phyloP scores from a whole-genome alignment of 1,140 invertebrate species.

The Scylla paramamosain region DNA sequence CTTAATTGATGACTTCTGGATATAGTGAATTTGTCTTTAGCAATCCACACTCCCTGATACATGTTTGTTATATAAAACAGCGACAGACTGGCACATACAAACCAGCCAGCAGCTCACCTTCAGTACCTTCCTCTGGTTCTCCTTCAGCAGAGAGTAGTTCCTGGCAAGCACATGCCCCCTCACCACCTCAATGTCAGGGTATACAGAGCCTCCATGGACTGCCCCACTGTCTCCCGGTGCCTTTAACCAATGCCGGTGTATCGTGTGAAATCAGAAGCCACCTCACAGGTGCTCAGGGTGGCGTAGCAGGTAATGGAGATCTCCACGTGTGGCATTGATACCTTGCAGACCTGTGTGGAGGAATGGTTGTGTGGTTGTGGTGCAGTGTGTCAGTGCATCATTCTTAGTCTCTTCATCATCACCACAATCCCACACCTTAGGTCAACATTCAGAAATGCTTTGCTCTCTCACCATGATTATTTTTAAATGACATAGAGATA shows the following conservation, averaged over 20 bases:
- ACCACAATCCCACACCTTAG: too few relatives aligned
- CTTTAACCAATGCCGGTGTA: conserved; percentile 98
- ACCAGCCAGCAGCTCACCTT: conserved; percentile 43
- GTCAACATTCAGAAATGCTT: too few relatives aligned
- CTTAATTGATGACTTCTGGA: too few relatives aligned
- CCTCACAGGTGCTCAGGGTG: conserved; percentile 96
- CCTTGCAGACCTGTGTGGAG: conserved; percentile 78
- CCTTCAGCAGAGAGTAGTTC: conserved; percentile 95
- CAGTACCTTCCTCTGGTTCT: conserved; percentile 95
- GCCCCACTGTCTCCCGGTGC: conserved; percentile 83
- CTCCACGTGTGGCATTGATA: conserved; percentile 93
- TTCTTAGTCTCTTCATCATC: too few relatives aligned
- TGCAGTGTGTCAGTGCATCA: too few relatives aligned
- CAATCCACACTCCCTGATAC: too few relatives aligned
- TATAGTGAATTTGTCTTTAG: too few relatives aligned
- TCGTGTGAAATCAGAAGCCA: conserved; percentile 98
- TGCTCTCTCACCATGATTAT: too few relatives aligned
- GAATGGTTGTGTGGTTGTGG: too few relatives aligned
- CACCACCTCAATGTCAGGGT: conserved; percentile 91
- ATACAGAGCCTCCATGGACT: conserved; percentile 90
- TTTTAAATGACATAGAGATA: too few relatives aligned
- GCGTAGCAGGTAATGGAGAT: conserved; percentile 95
- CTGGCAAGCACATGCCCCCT: conserved; percentile 96
- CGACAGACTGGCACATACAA: too few relatives aligned
- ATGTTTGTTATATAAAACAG: too few relatives aligned